Conservation (phyloP, 2,113 vertebrate species). For the Corynorhinus townsendii region DNA sequence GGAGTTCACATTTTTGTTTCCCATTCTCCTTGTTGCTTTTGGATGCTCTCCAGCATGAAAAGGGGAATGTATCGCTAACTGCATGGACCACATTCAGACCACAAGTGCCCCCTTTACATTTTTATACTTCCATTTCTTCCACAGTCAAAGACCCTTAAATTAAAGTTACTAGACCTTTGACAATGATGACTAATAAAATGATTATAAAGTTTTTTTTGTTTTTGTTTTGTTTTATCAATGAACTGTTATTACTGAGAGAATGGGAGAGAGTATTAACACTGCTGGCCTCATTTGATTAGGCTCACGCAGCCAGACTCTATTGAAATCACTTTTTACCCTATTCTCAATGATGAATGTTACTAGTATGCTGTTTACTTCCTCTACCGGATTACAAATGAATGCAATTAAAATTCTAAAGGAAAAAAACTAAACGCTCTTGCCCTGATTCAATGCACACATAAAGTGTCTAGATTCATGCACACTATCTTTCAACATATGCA, state of each 20-base stretch:
- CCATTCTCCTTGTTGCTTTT: conserved; percentile 59
- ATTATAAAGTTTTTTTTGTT: conserved; percentile 3
- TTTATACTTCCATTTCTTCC: conserved; percentile 45
- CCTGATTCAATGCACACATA: conserved; percentile 20
- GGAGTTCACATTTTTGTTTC: conserved; percentile 64
- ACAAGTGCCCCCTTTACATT: conserved; percentile 41
- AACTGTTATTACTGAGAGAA: conserved; percentile 53
- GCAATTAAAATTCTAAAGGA: conserved; percentile 55
- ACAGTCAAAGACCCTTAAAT: conserved; percentile 44
- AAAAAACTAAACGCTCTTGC: not conserved
- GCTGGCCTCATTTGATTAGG: conserved; percentile 49
- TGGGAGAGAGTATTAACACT: not conserved
- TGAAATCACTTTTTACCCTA: conserved; percentile 62
- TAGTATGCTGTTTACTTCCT: conserved; percentile 61
- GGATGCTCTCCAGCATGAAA: conserved; percentile 56
- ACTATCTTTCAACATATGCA: not conserved
- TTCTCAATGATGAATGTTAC: conserved; percentile 51
- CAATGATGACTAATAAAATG: conserved; percentile 51
- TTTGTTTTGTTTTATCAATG: conserved; percentile 40
- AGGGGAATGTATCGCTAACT: conserved; percentile 20
- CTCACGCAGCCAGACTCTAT: conserved; percentile 35
- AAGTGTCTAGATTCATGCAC: not conserved
- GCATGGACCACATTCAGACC: conserved; percentile 38
- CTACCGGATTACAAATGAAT: conserved; percentile 51
- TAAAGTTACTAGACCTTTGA: conserved; percentile 49